Percentiles rank a stretch among this genome's conserved stretches.
Evolutionary conservation across 1,140 invertebrate genomes (phyloP).

Genomic region (Drosophila yakuba): DNA sequence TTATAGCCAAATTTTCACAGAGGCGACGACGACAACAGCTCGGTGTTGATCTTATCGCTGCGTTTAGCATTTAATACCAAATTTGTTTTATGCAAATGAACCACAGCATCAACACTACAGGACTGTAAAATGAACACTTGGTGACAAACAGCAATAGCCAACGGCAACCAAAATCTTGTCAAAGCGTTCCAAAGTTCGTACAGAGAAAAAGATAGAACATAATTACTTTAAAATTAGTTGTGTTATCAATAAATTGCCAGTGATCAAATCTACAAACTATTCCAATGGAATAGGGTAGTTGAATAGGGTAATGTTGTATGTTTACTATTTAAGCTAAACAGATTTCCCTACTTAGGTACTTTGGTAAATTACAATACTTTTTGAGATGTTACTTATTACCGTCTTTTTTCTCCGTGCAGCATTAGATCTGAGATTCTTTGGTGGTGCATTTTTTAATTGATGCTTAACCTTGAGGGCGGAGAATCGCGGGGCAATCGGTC

Average conservation of each 20-base stretch:
- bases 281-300: no score
- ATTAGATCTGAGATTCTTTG: slow-evolving; percentile 71
- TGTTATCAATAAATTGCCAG: no score
- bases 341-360: no score
- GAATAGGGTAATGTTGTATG: no score
- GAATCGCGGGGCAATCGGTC: slow-evolving; percentile 14
- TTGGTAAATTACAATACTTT: no score
- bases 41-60: slow-evolving; percentile 69
- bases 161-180: slow-evolving; percentile 43
- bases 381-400: no score
- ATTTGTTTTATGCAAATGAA: slow-evolving; percentile 84
- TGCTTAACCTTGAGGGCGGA: slow-evolving; percentile 73
- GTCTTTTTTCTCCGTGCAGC: slow-evolving; percentile 8
- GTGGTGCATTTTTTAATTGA: slow-evolving; percentile 70
- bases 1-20: slow-evolving; percentile 61
- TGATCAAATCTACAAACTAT: no score
- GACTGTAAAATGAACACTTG: slow-evolving; percentile 37
- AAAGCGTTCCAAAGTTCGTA: slow-evolving; percentile 14
- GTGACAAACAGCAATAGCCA: slow-evolving; percentile 51
- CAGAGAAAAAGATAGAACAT: slow-evolving; percentile 13
- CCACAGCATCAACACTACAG: slow-evolving; percentile 42
- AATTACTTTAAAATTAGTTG: not conserved
- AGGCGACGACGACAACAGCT: slow-evolving; percentile 34
- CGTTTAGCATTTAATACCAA: slow-evolving; percentile 82
- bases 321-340: no score